Conservation (phyloP, 2,797 vertebrate species). For the Clarias fuscus region DNA sequence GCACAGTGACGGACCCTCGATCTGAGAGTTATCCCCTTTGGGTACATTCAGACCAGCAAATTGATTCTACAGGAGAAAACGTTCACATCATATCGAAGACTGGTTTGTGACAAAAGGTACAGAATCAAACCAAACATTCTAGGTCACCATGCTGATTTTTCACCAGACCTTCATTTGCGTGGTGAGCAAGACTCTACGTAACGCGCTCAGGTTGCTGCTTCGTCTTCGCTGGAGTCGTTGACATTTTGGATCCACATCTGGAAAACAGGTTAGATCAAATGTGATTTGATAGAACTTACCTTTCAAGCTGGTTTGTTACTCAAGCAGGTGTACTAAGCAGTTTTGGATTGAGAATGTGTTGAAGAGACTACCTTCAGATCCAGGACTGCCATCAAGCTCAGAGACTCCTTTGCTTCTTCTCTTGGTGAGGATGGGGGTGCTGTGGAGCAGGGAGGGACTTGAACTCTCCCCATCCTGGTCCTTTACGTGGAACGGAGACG, state of each 20-base stretch:
- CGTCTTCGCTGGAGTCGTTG: slow-evolving; percentile 80
- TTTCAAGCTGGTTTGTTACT: not conserved
- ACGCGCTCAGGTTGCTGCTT: slow-evolving; percentile 73
- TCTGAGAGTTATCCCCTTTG: slow-evolving; percentile 91
- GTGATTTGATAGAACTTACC: not conserved
- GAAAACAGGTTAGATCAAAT: not conserved
- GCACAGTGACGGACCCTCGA: slow-evolving; percentile 93
- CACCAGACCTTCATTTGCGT: slow-evolving; percentile 88
- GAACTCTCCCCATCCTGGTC: slow-evolving; percentile 61
- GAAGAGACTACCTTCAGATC: slow-evolving; percentile 74
- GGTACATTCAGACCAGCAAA: slow-evolving; percentile 82
- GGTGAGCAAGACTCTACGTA: slow-evolving; percentile 85
- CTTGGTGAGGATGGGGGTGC: slow-evolving; percentile 80
- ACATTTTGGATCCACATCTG: slow-evolving; percentile 71
- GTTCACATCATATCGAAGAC: not conserved
- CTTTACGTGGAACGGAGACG: slow-evolving; percentile 59
- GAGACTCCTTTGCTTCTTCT: slow-evolving; percentile 61
- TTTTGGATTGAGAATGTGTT: not conserved
- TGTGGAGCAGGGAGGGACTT: slow-evolving; percentile 76
- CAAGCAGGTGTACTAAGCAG: not conserved
- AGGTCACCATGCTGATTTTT: not conserved
- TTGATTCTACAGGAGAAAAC: slow-evolving; percentile 80
- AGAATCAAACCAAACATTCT: not conserved
- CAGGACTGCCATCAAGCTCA: slow-evolving; percentile 77
- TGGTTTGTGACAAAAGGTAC: not conserved